These are phyloP conservation scores for Pelobates cultripes DNA, from an alignment of 2,797 vertebrate genomes.

Conservation along the genomic window DNA sequence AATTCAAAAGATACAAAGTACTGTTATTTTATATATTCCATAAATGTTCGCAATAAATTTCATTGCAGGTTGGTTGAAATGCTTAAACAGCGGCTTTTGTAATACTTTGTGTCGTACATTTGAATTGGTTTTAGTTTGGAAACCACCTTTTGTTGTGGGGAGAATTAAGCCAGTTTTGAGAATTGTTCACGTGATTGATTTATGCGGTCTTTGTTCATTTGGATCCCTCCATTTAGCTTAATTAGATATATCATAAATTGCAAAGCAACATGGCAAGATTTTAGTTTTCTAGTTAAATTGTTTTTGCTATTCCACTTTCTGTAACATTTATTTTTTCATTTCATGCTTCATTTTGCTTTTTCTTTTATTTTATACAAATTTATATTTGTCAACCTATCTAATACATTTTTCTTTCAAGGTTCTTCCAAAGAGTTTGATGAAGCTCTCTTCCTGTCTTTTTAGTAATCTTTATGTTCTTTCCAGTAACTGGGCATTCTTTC, in stretches of 20 bases:
- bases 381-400: conserved; percentile 79
- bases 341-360: conserved; percentile 74
- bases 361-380: conserved; percentile 64
- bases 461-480: conserved; percentile 80
- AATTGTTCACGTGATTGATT: no score
- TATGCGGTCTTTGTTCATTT: no score
- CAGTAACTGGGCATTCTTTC: conserved; percentile 79
- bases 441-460: conserved; percentile 77
- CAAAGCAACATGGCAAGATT: not conserved
- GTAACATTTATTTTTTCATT: conserved; percentile 68
- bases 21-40: no score
- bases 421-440: conserved; percentile 81
- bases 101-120: no score
- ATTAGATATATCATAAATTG: not conserved
- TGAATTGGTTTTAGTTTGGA: no score
- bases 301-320: conserved; percentile 67
- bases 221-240: no score
- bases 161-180: no score
- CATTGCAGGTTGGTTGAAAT: no score
- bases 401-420: conserved; percentile 84
- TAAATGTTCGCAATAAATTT: no score
- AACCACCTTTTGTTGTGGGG: no score
- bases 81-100: no score
- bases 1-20: no score
- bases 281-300: conserved; percentile 12